These are phyloP conservation scores for Atrichornis clamosus DNA, from an alignment of 2,113 vertebrate genomes.

Conservation along the genomic window DNA sequence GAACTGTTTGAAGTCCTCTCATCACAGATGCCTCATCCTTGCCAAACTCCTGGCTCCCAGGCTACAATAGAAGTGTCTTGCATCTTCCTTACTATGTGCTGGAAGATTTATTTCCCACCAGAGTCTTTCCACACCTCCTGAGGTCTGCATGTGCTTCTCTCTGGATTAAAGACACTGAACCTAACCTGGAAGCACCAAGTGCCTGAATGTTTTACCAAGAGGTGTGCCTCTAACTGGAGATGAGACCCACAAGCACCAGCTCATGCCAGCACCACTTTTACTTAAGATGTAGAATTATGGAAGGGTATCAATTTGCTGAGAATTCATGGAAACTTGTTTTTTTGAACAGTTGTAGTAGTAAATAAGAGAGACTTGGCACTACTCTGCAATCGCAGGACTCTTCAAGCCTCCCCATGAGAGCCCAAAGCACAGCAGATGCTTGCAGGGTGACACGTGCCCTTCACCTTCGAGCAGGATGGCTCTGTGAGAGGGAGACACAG, in stretches of 20 bases:
- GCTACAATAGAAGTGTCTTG: not conserved
- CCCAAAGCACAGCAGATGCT: not conserved
- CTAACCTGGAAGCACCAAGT: not conserved
- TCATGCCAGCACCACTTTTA: not conserved
- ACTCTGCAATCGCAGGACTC: not conserved
- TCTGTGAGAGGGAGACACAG: not conserved
- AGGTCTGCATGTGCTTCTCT: not conserved
- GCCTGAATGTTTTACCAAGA: not conserved
- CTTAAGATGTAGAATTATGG: not conserved
- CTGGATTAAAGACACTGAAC: not conserved
- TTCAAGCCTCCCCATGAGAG: not conserved
- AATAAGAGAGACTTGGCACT: not conserved
- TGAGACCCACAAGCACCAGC: not conserved
- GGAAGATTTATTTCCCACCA: not conserved
- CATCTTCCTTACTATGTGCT: not conserved
- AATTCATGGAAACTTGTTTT: not conserved
- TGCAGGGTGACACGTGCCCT: rapidly evolving
- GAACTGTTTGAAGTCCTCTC: not conserved
- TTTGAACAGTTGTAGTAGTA: not conserved
- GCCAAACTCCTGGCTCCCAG: not conserved
- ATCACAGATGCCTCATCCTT: not conserved
- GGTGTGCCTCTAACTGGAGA: not conserved
- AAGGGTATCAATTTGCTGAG: not conserved
- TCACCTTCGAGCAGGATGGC: not conserved
- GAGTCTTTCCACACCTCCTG: not conserved